Evolutionary conservation across 2,888 invertebrate genomes (phyloP).

Genomic region (Drosophila imparisetae): DNA sequence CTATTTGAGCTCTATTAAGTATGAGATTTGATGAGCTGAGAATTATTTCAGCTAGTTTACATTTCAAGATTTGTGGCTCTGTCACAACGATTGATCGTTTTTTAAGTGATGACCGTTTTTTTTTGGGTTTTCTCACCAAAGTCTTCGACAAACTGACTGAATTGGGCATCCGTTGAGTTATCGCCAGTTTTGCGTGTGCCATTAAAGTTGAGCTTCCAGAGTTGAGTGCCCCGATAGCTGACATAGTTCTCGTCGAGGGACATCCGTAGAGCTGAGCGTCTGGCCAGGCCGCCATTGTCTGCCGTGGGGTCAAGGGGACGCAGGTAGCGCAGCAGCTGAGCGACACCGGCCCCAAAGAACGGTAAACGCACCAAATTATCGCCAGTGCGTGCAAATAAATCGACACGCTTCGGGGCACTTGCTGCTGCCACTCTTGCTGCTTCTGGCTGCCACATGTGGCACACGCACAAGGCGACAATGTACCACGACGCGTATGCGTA

Average conservation of each 20-base stretch:
- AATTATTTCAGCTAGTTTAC: not conserved
- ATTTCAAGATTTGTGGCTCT: not conserved
- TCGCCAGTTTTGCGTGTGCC: slow-evolving; percentile 54
- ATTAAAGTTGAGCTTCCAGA: slow-evolving; percentile 81
- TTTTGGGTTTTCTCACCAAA: slow-evolving; percentile 69
- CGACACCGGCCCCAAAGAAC: slow-evolving; percentile 77
- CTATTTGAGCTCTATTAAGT: not conserved
- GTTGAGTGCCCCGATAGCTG: slow-evolving; percentile 78
- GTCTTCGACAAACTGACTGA: slow-evolving; percentile 68
- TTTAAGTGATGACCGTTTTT: slow-evolving; percentile 8
- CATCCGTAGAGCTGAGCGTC: slow-evolving; percentile 76
- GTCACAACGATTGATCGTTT: slow-evolving; percentile 13
- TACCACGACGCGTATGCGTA: slow-evolving; percentile 41
- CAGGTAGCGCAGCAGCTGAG: slow-evolving; percentile 73
- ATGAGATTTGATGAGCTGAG: not conserved
- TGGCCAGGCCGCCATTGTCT: slow-evolving; percentile 32
- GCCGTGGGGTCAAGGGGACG: slow-evolving; percentile 55
- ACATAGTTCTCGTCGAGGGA: slow-evolving; percentile 80
- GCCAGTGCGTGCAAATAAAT: slow-evolving; percentile 34
- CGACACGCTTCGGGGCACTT: slow-evolving; percentile 3
- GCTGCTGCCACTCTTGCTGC: not conserved
- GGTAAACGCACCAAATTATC: slow-evolving; percentile 56
- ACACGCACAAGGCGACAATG: not conserved
- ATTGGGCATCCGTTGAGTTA: slow-evolving; percentile 43
- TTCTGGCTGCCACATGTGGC: slow-evolving; percentile 6